Evolutionary conservation across 2,888 invertebrate genomes (phyloP), one percentile per base, ranked within the genome.

Genomic region (Diloba caeruleocephala): DNA sequence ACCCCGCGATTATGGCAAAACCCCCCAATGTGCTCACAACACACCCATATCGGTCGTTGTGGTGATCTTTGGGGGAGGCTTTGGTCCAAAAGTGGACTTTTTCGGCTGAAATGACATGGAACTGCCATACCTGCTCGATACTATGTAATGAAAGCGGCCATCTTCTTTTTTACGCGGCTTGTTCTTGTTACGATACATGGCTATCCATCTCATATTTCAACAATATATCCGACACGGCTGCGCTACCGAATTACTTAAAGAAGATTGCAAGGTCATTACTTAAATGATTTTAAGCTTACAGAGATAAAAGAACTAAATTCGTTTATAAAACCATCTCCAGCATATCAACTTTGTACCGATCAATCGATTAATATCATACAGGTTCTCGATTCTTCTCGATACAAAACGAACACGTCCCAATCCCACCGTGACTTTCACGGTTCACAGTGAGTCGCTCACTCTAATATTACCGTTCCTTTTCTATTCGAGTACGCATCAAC

Each of bases 401-500:
- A 51, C 4, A 44, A 32, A 28, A 17, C 23, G 21, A 32, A 36
- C 34, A 38, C 70, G 45, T 54, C 64, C 64, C 70, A 60, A 68
- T 61, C 71, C 76, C 68, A 76, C 66, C 56, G 72, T 74, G 79
- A 80, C 74, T 76, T 78, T 81, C 72, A 76, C 79, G 78, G 74
- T 67, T 79, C 77, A 74, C 63, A 73, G 72, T 70, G 67, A 69
- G 67, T 51, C 75, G 74, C 71, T 75, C 76, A 63, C 74, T 73
- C 63, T 75, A 69, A 76, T 81, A 81, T 81, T 76, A 76, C 76
- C 61, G 73, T 58, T 63, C 44, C 76, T 73, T 21, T 79, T 75
- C 76, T 74, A 64, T 69, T 69, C 74, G 69, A 75, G 64, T 76
- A 78, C 78, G 71, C 76, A 77, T 76, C 71, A 73, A 78, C 78